Evolutionary conservation across 1,140 invertebrate species (phyloP), one percentile per base, ranked within the genome.

Genomic region (Dolichoris vasculosae): DNA sequence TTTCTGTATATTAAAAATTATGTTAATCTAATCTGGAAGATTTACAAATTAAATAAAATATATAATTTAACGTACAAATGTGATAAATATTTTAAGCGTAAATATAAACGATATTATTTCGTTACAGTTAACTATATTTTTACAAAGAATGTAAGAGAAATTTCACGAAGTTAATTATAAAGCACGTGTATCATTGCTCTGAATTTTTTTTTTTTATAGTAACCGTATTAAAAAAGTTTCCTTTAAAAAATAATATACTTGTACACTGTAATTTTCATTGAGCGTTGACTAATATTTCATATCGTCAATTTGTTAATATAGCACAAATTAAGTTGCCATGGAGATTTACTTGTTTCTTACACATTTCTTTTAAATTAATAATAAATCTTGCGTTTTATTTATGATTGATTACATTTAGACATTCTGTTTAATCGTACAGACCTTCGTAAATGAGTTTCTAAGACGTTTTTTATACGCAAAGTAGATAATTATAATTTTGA

Each of bases 221-320:
- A 83, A 75, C 69, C 32, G 20, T 26, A 4, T 35, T 32, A 43
- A 51, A 43, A 75, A 59, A 64, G 48, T 71, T 59, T 75, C 30
- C 51, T 82, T 59, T 75, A 77, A 26, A 76, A 76, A 84, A 77
- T 84, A 13, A 77, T 84, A 84, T 51, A 46, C 38, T 51, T 35
- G 0, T 4, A 40, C 32, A 32, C 13, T 79, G 15, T 78, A 84
- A 84, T 84, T 84, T 79, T 79, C 63, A 79, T 75, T 40, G 71
- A 64, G 20, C 23, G 26, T 71, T 71, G 63, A 79, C 69, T 84
- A 84, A 84, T 84, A 84, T 79, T 79, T 84, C 48, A 51, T 79
- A 76, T 84, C 63, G n/a, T 79, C 63, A 30, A 26, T 35, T 51
- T 55, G 23, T 59, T 20, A 59, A 59, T 59, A 59, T 59, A 11